phyloP scores from a whole-genome alignment of 2,797 vertebrate genomes.

The Euphonia xanthogaster region DNA sequence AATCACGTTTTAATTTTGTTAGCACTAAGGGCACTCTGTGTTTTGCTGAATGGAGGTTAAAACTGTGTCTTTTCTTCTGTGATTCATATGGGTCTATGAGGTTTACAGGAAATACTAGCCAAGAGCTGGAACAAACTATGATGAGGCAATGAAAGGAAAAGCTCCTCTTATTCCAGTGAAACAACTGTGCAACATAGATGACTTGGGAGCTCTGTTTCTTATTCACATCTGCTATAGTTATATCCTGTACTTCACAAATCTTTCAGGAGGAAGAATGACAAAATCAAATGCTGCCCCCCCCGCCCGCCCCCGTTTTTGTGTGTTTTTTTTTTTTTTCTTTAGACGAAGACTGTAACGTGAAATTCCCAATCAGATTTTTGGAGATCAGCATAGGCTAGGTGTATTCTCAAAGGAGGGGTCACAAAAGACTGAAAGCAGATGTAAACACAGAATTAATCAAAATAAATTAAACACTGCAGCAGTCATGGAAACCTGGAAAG shows the following conservation, averaged over 20 bases:
- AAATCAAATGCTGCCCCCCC: accelerated
- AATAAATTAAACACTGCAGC: not conserved
- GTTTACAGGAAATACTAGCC: not conserved
- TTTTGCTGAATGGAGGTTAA: not conserved
- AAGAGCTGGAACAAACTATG: not conserved
- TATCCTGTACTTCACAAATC: not conserved
- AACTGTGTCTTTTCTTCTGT: not conserved
- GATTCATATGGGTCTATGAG: not conserved
- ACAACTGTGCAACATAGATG: not conserved
- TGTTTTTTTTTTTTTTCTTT: not conserved
- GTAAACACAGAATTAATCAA: not conserved
- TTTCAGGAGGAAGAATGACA: not conserved
- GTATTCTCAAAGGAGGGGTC: not conserved
- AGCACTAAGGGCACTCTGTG: not conserved
- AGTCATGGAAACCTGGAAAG: not conserved
- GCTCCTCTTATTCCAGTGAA: not conserved
- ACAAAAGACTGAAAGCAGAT: not conserved
- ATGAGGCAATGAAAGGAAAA: not conserved
- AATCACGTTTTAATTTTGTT: not conserved
- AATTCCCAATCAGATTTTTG: not conserved
- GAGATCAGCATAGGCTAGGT: not conserved
- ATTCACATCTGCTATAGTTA: not conserved
- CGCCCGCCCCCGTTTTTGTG: too few species aligned
- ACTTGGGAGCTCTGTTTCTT: conserved; percentile 1
- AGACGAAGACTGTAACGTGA: not conserved